phyloP scores from a whole-genome alignment of 2,113 vertebrate genomes.

The Struthio camelus region DNA sequence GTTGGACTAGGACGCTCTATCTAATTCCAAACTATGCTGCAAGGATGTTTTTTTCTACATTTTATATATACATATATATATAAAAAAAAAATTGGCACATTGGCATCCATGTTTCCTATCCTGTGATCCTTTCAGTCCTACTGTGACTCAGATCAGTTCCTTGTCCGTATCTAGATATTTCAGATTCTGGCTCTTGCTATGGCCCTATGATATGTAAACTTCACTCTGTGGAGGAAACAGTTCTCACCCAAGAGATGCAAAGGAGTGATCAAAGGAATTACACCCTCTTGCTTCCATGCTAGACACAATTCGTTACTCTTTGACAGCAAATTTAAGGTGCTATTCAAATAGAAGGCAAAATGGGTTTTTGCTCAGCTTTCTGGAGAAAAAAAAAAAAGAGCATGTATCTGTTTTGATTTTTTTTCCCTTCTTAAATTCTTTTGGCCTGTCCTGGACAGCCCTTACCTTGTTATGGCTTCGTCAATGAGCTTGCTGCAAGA shows the following conservation, averaged over 20 bases:
- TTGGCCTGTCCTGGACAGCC: neutral
- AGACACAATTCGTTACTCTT: neutral
- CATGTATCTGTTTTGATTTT: neutral
- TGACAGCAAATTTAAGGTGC: neutral
- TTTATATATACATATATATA: too few relatives aligned
- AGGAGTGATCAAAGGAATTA: neutral
- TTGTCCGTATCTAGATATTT: neutral
- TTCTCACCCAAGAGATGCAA: neutral
- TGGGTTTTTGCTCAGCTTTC: too few relatives aligned
- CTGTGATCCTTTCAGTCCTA: neutral
- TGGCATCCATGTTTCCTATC: neutral
- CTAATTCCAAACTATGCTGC: neutral
- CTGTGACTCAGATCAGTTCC: neutral
- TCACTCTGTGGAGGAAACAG: fast-evolving
- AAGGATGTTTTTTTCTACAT: neutral
- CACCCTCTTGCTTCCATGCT: neutral
- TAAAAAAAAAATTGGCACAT: fast-evolving
- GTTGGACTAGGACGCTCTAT: fast-evolving
- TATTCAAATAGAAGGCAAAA: neutral
- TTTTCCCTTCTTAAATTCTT: neutral
- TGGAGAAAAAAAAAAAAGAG: neutral
- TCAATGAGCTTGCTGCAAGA: neutral
- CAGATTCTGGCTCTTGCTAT: neutral
- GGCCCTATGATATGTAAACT: neutral
- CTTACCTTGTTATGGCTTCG: neutral